These are phyloP conservation scores for Tachina lurida DNA, from an alignment of 2,888 invertebrate genomes.

Conservation along the genomic window DNA sequence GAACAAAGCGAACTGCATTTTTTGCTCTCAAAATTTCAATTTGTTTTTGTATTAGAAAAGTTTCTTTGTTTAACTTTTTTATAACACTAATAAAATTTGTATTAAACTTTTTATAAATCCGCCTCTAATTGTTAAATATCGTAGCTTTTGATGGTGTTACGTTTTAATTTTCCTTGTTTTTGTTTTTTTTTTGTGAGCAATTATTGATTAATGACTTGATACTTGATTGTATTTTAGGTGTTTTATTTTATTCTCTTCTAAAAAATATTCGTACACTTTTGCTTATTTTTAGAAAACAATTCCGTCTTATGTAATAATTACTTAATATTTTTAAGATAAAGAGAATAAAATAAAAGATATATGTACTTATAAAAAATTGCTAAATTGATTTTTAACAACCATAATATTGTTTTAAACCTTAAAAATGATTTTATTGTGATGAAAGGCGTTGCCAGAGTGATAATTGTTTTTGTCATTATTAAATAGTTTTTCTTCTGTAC, in stretches of 20 bases:
- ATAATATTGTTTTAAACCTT: background rate
- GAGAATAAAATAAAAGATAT: background rate
- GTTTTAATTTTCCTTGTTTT: background rate
- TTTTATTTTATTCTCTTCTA: slow-evolving; percentile 1
- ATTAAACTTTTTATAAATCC: background rate
- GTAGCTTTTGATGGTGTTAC: slow-evolving; percentile 1
- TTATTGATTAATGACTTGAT: slow-evolving; percentile 14
- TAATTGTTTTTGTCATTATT: no score
- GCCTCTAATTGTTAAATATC: background rate
- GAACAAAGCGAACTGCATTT: no score
- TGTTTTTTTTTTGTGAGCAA: background rate
- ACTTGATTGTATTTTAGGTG: background rate
- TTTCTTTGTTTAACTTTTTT: background rate
- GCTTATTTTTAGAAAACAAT: slow-evolving; percentile 43
- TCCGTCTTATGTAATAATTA: slow-evolving; percentile 67
- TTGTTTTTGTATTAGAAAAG: background rate
- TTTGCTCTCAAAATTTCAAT: background rate
- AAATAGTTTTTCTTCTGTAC: no score
- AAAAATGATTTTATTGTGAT: background rate
- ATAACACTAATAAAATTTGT: background rate
- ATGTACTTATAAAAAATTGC: background rate
- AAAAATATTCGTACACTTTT: background rate
- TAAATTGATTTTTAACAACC: background rate
- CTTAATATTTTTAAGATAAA: slow-evolving; percentile 55
- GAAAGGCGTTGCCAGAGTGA: background rate